Conservation (phyloP, 1,140 invertebrate genomes). For the Polyergus mexicanus region DNA sequence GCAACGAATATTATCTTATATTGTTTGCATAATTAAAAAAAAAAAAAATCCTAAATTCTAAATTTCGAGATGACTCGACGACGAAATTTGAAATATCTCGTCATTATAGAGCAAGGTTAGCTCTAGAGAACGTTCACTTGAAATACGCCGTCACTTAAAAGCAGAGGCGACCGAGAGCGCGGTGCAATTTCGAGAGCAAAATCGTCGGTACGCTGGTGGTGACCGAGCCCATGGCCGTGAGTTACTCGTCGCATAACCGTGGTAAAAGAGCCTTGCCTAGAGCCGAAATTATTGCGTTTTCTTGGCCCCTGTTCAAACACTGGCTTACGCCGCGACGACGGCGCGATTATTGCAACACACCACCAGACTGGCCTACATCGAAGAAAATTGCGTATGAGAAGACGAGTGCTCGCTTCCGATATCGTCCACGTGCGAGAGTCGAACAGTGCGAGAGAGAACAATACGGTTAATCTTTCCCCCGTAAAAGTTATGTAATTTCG, state of each 20-base stretch:
- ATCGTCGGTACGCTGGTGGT: conserved; percentile 7
- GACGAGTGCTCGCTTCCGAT: background rate
- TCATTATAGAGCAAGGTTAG: conserved; percentile 51
- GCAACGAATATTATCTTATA: background rate
- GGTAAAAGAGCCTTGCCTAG: conserved; percentile 74
- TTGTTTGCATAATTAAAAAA: background rate
- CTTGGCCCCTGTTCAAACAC: conserved; percentile 77
- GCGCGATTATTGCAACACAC: conserved; percentile 80
- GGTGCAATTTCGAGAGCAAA: conserved; percentile 61
- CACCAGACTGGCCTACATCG: conserved; percentile 77
- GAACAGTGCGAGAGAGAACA: background rate
- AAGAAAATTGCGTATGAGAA: conserved; percentile 48
- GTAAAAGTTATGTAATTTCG: background rate
- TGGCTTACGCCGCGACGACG: conserved; percentile 67
- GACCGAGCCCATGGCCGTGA: conserved; percentile 72
- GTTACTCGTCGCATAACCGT: conserved; percentile 67
- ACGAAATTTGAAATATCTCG: conserved; percentile 19
- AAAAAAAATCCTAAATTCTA: background rate
- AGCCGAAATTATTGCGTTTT: conserved; percentile 81
- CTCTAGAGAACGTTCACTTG: conserved; percentile 10
- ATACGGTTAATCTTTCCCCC: background rate
- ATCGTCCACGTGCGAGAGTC: background rate
- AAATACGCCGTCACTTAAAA: conserved; percentile 33
- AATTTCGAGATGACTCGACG: background rate
- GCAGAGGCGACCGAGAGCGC: conserved; percentile 10